Percentiles rank a stretch among this genome's conserved stretches.
phyloP scores from a whole-genome alignment of 2,797 vertebrate species.

The Ptychadena robeensis region DNA sequence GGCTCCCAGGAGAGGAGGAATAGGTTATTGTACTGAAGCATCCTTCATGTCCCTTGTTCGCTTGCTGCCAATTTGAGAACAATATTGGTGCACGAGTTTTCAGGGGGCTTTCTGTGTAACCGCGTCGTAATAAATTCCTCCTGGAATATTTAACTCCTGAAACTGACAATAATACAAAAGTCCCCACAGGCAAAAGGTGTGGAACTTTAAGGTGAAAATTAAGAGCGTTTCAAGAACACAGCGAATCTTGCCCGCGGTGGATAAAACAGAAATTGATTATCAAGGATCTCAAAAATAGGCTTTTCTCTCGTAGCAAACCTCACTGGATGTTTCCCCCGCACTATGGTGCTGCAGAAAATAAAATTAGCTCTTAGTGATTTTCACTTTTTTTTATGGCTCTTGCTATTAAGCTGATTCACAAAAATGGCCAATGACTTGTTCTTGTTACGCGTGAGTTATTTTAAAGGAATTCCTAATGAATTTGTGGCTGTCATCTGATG shows the following conservation, averaged over 20 bases:
- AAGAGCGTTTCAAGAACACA: slow-evolving; percentile 50
- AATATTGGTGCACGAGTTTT: slow-evolving; percentile 95
- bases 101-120: slow-evolving; percentile 89
- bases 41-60: slow-evolving; percentile 98
- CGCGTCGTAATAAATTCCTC: slow-evolving; percentile 94
- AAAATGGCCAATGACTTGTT: slow-evolving; percentile 58
- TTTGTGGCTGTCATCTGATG: slow-evolving; percentile 56
- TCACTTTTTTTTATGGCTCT: slow-evolving; percentile 55
- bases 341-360: slow-evolving; percentile 26
- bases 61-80: slow-evolving; percentile 99
- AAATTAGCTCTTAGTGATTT: slow-evolving; percentile 58
- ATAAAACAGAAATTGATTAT: slow-evolving; percentile 59
- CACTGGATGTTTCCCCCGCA: slow-evolving; percentile 37
- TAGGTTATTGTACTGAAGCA: slow-evolving; percentile 97
- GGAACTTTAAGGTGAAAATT: slow-evolving; percentile 71
- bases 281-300: slow-evolving; percentile 41
- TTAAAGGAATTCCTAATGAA: slow-evolving; percentile 62
- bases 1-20: slow-evolving; percentile 97
- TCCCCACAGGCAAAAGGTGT: slow-evolving; percentile 79
- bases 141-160: slow-evolving; percentile 96
- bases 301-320: slow-evolving; percentile 46
- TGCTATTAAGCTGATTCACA: slow-evolving; percentile 61
- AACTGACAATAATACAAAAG: slow-evolving; percentile 86
- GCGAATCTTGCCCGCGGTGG: slow-evolving; percentile 19
- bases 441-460: slow-evolving; percentile 38